Percentiles rank a stretch among this genome's conserved stretches.
These are phyloP conservation scores for Crotalus viridis DNA, from an alignment of 2,113 vertebrate species.

Conservation along the genomic window DNA sequence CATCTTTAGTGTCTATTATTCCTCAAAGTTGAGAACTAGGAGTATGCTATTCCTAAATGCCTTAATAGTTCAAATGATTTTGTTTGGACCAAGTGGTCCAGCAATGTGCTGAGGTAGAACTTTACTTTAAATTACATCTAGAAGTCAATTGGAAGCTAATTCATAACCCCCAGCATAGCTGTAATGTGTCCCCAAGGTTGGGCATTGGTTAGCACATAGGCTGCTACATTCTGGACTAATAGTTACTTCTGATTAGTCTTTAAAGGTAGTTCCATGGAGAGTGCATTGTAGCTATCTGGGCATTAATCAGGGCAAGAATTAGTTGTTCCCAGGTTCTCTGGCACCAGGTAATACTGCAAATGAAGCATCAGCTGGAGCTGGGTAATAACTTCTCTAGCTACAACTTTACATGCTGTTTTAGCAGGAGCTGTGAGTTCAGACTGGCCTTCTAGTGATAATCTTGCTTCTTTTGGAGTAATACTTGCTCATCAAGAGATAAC, in stretches of 20 bases:
- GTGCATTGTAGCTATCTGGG: not conserved
- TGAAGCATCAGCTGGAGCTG: not conserved
- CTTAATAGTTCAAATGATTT: not conserved
- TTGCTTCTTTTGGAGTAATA: not conserved
- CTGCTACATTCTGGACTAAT: not conserved
- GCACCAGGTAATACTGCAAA: not conserved
- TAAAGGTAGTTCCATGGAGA: not conserved
- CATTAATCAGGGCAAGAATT: not conserved
- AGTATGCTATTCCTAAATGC: not conserved
- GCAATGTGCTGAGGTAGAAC: not conserved
- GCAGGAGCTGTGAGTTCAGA: not conserved
- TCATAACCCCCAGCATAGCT: not conserved
- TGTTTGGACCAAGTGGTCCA: not conserved
- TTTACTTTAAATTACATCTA: not conserved
- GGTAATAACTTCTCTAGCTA: not conserved
- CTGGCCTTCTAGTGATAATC: not conserved
- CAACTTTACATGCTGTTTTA: not conserved
- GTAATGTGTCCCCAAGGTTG: not conserved
- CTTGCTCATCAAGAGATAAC: not conserved
- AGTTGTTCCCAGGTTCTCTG: not conserved
- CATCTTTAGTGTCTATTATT: not conserved
- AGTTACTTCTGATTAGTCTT: not conserved
- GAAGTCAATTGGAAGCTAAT: not conserved
- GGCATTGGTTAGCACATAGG: too few relatives aligned
- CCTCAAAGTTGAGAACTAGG: not conserved